Percentiles rank a stretch among this genome's conserved stretches.
These are phyloP conservation scores for Lasiurus cinereus DNA, from an alignment of 2,113 vertebrate genomes.

Conservation along the genomic window DNA sequence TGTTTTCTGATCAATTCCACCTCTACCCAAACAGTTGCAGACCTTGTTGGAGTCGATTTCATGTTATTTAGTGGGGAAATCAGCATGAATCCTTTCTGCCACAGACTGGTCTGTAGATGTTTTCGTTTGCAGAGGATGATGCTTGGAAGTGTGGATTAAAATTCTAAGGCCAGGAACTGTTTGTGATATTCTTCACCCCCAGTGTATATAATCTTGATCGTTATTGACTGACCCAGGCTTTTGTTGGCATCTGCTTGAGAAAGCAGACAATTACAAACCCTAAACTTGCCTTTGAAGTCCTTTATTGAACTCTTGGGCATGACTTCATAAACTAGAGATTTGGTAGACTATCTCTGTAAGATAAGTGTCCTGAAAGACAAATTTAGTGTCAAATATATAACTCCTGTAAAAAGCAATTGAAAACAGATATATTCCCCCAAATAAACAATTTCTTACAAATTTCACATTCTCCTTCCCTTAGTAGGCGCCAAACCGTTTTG, in stretches of 20 bases:
- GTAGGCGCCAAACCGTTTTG: slow-evolving; percentile 11
- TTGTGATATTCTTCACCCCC: neutral
- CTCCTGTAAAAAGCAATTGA: slow-evolving; percentile 42
- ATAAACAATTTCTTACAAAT: slow-evolving; percentile 38
- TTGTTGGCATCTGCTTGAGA: slow-evolving; percentile 37
- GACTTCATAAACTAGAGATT: neutral
- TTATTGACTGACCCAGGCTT: slow-evolving; percentile 4
- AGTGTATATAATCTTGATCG: neutral
- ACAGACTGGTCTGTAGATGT: neutral
- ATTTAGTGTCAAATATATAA: slow-evolving; percentile 12
- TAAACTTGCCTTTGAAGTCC: slow-evolving; percentile 48
- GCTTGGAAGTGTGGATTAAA: neutral
- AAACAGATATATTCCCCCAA: neutral
- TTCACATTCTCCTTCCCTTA: neutral
- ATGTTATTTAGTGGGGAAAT: neutral
- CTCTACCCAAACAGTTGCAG: slow-evolving; percentile 37
- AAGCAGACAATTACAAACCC: neutral
- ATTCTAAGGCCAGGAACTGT: neutral
- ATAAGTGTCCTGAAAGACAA: slow-evolving; percentile 1
- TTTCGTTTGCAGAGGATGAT: neutral
- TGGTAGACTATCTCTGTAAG: neutral
- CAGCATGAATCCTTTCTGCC: neutral
- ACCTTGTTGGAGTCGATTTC: neutral
- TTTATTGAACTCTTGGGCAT: slow-evolving; percentile 16
- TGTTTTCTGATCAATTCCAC: slow-evolving; percentile 68